Base-by-base conservation (phyloP, 1,140 invertebrate genomes). In the Drosophila pseudoananassae region DNA sequence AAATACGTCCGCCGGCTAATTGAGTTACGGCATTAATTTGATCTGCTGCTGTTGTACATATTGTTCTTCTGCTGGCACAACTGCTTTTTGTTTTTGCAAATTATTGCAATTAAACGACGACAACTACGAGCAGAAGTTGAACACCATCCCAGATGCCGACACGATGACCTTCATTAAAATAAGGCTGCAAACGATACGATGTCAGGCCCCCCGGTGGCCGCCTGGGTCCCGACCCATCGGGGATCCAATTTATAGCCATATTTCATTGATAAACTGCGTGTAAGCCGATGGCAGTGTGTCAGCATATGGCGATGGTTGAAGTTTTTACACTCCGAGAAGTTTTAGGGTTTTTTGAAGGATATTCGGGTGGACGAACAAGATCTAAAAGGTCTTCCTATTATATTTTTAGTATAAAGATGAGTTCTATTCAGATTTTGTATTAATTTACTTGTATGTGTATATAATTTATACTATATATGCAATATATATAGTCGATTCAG, bases 11-110 rank as follows among this genome's bases (percentile, higher is more conserved):
- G 83, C 43, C 51, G 72, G 64, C 66, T 88, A 88, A 88, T 88
- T 88, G 76, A 88, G 78, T 88, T 88, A 88, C 88, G 78, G 50
- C 83, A 88, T 88, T 88, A 88, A 88, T 88, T 88, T 88, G 83
- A 88, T 88, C 84, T 64, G 53, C 33, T 14, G 47, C n/a, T 50
- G 50, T 25, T 58, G 38, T 20, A 3, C 20, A 20, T 20, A 20
- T 20, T 20, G 20, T 64, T 57, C 33, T 14, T 56, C n/a, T 54
- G 50, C 31, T 58, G 38, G 25, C 25, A 6, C 25, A 63, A 7
- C 15, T 12, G 8, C 9, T 36, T 59, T 58, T 31, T 43, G 43
- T 60, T 77, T 58, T 64, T 68, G 78, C 76, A 83, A 88, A 88
- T 79, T 88, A 64, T 68, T 64, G 75, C 83, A 88, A 88, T 88